Evolutionary conservation across 2,797 vertebrate genomes (phyloP).

Genomic region (Distichodus sexfasciatus): DNA sequence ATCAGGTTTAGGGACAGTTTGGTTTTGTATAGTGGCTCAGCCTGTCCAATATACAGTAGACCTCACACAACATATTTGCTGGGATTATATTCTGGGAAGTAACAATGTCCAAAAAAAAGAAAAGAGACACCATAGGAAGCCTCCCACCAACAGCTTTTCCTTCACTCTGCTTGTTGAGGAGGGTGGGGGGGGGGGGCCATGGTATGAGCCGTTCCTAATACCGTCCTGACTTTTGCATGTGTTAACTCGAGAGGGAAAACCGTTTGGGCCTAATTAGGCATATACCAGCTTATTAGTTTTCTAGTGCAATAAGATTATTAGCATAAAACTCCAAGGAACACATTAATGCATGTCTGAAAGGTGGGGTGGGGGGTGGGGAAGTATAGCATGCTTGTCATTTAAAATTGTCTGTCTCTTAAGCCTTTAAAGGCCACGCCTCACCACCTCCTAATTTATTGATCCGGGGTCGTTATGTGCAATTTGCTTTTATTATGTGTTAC

Average conservation of each 20-base stretch:
- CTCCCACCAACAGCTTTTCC: background rate
- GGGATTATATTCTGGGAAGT: too few relatives aligned
- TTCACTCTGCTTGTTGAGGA: background rate
- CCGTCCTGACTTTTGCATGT: background rate
- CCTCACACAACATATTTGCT: too few relatives aligned
- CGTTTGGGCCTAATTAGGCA: background rate
- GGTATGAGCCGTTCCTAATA: background rate
- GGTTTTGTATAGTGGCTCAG: too few relatives aligned
- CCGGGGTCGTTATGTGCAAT: slow-evolving; percentile 58
- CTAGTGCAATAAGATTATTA: background rate
- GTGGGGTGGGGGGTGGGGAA: too few relatives aligned
- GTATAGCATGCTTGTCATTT: slow-evolving; percentile 14
- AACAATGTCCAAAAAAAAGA: background rate
- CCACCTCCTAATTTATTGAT: slow-evolving; percentile 70
- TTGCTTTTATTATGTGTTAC: slow-evolving; percentile 71
- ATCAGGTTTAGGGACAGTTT: too few relatives aligned
- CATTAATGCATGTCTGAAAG: slow-evolving; percentile 15
- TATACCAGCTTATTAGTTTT: background rate
- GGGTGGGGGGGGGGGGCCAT: too few relatives aligned
- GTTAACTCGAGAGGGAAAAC: background rate
- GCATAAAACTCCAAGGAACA: background rate
- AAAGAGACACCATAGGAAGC: too few relatives aligned
- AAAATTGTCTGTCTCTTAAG: slow-evolving; percentile 34
- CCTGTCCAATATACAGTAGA: too few relatives aligned
- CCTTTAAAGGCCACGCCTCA: slow-evolving; percentile 51